phyloP scores from a whole-genome alignment of 1,140 invertebrate species.

The Drusus annulatus region DNA sequence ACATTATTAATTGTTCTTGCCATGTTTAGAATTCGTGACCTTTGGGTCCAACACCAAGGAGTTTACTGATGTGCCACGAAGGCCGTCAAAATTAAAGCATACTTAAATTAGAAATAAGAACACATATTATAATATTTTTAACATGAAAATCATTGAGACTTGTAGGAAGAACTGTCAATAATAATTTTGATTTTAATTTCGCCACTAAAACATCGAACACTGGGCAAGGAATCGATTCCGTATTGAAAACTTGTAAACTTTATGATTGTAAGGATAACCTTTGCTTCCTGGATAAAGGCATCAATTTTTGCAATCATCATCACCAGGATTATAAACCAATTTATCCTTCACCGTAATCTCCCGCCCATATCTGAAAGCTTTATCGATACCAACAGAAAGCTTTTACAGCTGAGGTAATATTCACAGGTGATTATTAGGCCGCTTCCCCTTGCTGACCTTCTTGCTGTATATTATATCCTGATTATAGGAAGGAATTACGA shows the following conservation, averaged over 20 bases:
- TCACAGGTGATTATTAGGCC: background rate
- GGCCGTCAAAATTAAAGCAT: too few species aligned
- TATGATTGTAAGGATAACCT: background rate
- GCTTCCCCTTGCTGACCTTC: conserved; percentile 1
- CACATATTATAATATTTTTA: too few species aligned
- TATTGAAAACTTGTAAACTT: background rate
- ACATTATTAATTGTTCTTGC: too few species aligned
- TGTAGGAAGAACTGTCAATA: too few species aligned
- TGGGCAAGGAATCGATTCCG: background rate
- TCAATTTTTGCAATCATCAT: background rate
- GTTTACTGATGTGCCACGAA: too few species aligned
- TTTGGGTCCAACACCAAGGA: too few species aligned
- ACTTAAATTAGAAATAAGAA: too few species aligned
- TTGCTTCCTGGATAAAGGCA: background rate
- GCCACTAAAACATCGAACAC: too few species aligned
- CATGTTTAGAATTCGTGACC: too few species aligned
- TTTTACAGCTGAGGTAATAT: background rate
- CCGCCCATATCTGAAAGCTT: background rate
- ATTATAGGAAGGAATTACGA: background rate
- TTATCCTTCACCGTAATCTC: background rate
- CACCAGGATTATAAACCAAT: too few species aligned
- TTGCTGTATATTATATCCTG: background rate
- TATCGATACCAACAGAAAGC: background rate
- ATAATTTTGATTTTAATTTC: background rate
- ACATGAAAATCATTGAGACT: too few species aligned